Base-by-base conservation (phyloP, 2,797 vertebrate species). In the Odontamblyopus rebecca region DNA sequence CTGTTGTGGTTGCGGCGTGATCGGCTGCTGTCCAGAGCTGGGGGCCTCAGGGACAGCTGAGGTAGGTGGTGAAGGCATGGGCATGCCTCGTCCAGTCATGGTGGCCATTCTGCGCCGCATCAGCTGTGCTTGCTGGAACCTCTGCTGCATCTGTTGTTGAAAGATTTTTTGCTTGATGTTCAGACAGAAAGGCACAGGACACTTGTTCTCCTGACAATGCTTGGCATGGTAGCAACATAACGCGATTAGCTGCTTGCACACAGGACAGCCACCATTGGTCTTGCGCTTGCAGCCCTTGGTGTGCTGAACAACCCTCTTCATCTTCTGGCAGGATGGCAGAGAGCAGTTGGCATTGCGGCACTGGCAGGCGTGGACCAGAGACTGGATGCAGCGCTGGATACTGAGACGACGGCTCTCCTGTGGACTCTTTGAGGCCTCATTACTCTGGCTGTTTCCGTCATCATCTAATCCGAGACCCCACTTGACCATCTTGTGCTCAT, bases 121-220 rank as follows among this genome's bases (percentile, higher is more conserved):
- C 92, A 99, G 95, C 89, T 99, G 98, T 29, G 97, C 97, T 92
- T 99, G 98, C 91, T 98, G 97, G 76, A 99, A 95, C 82, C 98
- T 93, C 72, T 99, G 97, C 86, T 99, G 98, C 86, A 99, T 93
- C 95, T 99, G 98, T 92, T 99, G 98, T 92, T 99, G 98, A 73
- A 96, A 95, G 69, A 99, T 95, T 90, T 99, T 99, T 88, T 99
- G 97, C 94, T 99, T 99, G 92, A 99, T 99, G 89, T 99, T 99
- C 90, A 97, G 96, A 91, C 98, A 99, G 95, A 99, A 99, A 81
- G 98, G 98, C 87, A 99, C 98, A 0, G 98, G 98, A 90, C 98
- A 99, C 92, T 99, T 99, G 93, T 98, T 99, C 93, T 99, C 98
- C 89, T 98, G 98, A 95, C 98, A 99, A 95, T 99, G 97, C 92